Percentiles rank a stretch among this genome's conserved stretches.
phyloP scores from a whole-genome alignment of 2,113 vertebrate species.

The Bufo gargarizans region DNA sequence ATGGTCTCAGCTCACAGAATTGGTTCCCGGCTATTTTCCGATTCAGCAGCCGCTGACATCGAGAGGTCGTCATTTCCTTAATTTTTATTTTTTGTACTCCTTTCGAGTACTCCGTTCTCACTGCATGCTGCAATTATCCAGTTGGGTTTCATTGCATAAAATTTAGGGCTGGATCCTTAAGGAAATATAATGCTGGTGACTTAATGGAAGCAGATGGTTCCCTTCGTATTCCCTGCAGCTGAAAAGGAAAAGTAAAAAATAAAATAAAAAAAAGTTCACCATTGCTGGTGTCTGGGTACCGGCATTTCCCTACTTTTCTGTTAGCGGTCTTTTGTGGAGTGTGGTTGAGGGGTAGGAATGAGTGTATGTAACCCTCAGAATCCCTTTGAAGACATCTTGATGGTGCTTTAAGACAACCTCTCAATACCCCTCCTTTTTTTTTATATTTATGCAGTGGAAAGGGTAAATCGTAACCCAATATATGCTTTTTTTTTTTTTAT shows the following conservation, averaged over 20 bases:
- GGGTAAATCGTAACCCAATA: neutral
- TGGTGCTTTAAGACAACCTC: conserved; percentile 39
- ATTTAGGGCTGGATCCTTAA: conserved; percentile 54
- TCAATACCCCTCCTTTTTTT: neutral
- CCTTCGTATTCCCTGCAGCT: neutral
- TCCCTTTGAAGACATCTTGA: conserved; percentile 14
- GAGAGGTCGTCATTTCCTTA: neutral
- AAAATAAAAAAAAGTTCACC: neutral
- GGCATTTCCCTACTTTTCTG: conserved; percentile 4
- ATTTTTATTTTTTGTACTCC: neutral
- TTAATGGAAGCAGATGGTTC: neutral
- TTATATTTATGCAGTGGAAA: conserved; percentile 40
- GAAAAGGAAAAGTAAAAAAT: neutral
- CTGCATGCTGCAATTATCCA: neutral
- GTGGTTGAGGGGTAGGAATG: conserved; percentile 6
- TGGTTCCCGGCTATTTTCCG: neutral
- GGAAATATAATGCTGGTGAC: conserved; percentile 6
- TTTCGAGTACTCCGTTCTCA: neutral
- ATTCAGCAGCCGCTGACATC: neutral
- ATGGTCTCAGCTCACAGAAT: neutral
- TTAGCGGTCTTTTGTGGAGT: conserved; percentile 1
- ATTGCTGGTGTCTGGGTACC: conserved; percentile 20
- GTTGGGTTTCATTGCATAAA: neutral
- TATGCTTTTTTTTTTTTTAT: neutral
- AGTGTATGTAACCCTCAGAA: conserved; percentile 6